Base-by-base conservation (phyloP, 2,888 invertebrate species). In the Sisyra nigra region DNA sequence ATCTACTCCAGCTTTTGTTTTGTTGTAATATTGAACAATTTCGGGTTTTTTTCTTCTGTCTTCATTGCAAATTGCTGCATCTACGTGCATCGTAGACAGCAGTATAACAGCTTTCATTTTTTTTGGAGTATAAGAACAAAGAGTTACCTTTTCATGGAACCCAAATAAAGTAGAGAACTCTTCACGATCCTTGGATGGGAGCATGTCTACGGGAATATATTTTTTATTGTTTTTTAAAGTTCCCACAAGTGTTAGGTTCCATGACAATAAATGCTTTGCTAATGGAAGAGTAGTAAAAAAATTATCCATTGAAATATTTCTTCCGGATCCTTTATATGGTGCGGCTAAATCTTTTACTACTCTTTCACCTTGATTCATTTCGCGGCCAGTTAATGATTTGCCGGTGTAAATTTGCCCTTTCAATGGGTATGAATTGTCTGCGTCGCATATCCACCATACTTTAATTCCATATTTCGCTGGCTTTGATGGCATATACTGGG, bases 331-430 rank as follows among this genome's bases (percentile, higher is more conserved):
- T 52, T 51, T 46, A 37, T 49, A 52, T 44, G 46, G 46, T 41
- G 45, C 47, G 36, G 45, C 50, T 29, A 54, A 49, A 11, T 54
- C 51, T 52, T 53, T 54, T 30, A 56, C 52, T 19, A 52, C 51
- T 50, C 51, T 47, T 45, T 54, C 52, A 43, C 53, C 55, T 33
- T 46, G 43, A 46, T 54, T 53, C 46, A 44, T 51, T 45, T 54
- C 52, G 8, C 51, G 50, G 30, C 37, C 38, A 44, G 44, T 42
- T 5, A 5, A 4, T 24, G 42, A 11, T 42, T 49, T 47, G 30
- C 49, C 50, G 40, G 47, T 51, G 42, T 48, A 49, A 10, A 36
- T 29, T 29, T 47, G 33, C 19, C 50, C 53, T 17, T 41, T 24
- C 9, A 53, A 41, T 30, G 53, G 52, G 51, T 53, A 54, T 15